A percentile compares a stretch with the other conserved stretches of the same genome.
Conservation (phyloP, 2,888 invertebrate genomes). For the Linyphia triangularis region DNA sequence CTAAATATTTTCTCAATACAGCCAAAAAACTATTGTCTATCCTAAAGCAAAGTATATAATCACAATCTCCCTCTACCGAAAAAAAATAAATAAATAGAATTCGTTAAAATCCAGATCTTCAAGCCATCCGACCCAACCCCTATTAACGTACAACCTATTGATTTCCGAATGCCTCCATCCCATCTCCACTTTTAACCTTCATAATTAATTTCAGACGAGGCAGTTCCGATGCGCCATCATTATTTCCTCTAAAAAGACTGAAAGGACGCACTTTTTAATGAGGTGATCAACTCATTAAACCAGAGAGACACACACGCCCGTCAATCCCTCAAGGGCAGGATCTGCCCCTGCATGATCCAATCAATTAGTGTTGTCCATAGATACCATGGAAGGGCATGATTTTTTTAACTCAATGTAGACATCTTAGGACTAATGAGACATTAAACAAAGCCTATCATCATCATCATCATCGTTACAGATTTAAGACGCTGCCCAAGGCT, state of each 20-base stretch:
- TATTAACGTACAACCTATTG: neutral
- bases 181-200: slow-evolving; percentile 14
- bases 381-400: slow-evolving; percentile 2
- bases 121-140: neutral
- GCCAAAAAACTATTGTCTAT: no score
- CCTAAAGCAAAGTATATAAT: no score
- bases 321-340: slow-evolving; percentile 39
- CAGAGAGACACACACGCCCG: slow-evolving; percentile 11
- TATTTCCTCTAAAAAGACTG: slow-evolving; percentile 30
- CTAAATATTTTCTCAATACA: no score
- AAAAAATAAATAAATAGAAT: neutral
- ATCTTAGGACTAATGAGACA: slow-evolving; percentile 67
- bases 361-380: slow-evolving; percentile 71
- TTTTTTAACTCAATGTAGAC: neutral
- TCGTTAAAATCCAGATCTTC: neutral
- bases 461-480: slow-evolving; percentile 70
- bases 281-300: slow-evolving; percentile 68
- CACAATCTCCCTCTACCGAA: no score
- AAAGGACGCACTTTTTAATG: slow-evolving; percentile 59
- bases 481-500: slow-evolving; percentile 24
- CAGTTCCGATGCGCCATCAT: slow-evolving; percentile 31
- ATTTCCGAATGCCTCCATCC: neutral
- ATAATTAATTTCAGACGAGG: slow-evolving; percentile 40
- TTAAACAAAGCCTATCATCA: slow-evolving; percentile 72
- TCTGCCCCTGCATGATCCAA: slow-evolving; percentile 57